A percentile compares a stretch with the other conserved stretches of the same genome.
Conservation (phyloP, 2,797 vertebrate species). For the Phoxinus dragarum region DNA sequence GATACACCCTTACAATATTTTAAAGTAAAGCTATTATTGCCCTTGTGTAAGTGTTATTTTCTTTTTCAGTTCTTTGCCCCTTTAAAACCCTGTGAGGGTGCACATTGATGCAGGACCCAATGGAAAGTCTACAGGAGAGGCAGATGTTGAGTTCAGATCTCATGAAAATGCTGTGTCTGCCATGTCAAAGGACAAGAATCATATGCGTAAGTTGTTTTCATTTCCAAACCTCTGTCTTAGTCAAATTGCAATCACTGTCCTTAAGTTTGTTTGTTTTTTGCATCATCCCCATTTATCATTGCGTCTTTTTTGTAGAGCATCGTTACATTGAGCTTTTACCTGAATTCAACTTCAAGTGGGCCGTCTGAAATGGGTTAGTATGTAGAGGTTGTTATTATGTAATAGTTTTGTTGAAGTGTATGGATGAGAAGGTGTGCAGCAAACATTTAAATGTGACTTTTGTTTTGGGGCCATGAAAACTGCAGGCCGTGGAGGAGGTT, state of each 20-base stretch:
- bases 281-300: background rate
- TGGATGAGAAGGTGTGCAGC: background rate
- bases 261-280: background rate
- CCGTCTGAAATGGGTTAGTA: conserved; percentile 84
- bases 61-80: conserved; percentile 91
- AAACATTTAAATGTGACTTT: conserved; percentile 17
- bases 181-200: conserved; percentile 99
- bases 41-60: background rate
- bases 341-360: conserved; percentile 95
- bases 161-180: conserved; percentile 97
- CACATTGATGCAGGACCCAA: conserved; percentile 96
- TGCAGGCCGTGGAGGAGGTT: conserved; percentile 85
- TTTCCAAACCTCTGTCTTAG: background rate
- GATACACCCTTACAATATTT: background rate
- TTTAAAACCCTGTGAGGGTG: conserved; percentile 90
- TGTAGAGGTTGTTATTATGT: background rate
- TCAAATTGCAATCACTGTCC: background rate
- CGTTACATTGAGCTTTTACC: conserved; percentile 97
- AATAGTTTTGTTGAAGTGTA: conserved; percentile 15
- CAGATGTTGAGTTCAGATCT: conserved; percentile 96
- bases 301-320: conserved; percentile 82
- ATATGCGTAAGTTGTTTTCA: conserved; percentile 91
- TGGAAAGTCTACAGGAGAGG: conserved; percentile 96
- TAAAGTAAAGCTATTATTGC: background rate
- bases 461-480: conserved; percentile 16